Percentiles rank a stretch among this genome's conserved stretches.
These are phyloP conservation scores for Parnassius glacialis DNA, from an alignment of 2,888 invertebrate genomes.

Conservation along the genomic window DNA sequence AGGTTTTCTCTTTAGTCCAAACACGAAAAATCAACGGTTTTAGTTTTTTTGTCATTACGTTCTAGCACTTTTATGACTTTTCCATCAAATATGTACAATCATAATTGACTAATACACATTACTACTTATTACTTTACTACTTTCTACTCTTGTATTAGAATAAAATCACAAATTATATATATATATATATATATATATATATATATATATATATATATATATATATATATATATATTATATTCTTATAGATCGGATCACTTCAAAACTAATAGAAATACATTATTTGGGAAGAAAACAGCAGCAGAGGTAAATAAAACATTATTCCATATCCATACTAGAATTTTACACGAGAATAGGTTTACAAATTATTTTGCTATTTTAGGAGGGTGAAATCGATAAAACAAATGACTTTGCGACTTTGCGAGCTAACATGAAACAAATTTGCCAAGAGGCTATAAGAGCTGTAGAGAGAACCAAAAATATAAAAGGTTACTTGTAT, in stretches of 20 bases:
- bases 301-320: conserved; percentile 1
- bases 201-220: too few relatives aligned
- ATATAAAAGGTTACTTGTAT: conserved; percentile 41
- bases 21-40: too few relatives aligned
- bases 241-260: conserved; percentile 9
- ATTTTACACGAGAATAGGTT: too few relatives aligned
- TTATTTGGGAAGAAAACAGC: conserved; percentile 6
- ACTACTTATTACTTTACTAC: too few relatives aligned
- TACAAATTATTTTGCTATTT: background rate
- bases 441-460: conserved; percentile 55
- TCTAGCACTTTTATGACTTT: too few relatives aligned
- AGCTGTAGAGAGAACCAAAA: conserved; percentile 49
- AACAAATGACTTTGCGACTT: conserved; percentile 40
- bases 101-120: too few relatives aligned
- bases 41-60: too few relatives aligned
- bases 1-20: conserved; percentile 3
- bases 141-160: too few relatives aligned
- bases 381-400: conserved; percentile 39
- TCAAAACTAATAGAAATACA: conserved; percentile 11
- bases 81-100: too few relatives aligned
- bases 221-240: too few relatives aligned
- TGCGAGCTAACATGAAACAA: conserved; percentile 56
- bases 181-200: background rate
- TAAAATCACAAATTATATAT: too few relatives aligned
- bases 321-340: too few relatives aligned